Evolutionary conservation across 2,888 invertebrate genomes (phyloP).

Genomic region (Seladonia tumulorum): DNA sequence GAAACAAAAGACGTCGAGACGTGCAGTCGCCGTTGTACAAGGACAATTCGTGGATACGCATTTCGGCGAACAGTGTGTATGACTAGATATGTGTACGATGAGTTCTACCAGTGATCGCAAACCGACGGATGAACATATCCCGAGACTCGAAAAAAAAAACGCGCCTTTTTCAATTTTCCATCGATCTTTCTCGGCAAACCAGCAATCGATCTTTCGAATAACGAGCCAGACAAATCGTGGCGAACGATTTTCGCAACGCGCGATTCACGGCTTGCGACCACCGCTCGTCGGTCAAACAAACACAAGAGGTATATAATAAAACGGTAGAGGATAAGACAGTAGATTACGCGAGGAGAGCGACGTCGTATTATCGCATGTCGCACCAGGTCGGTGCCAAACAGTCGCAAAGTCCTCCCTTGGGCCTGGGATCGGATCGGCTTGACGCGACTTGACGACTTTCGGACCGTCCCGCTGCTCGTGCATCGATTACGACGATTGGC

Average conservation of each 20-base stretch:
- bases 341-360: constrained; percentile 74
- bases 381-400: constrained; percentile 75
- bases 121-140: constrained; percentile 7
- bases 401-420: constrained; percentile 76
- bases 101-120: constrained; percentile 50
- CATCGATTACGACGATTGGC: constrained; percentile 74
- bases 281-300: constrained; percentile 43
- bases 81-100: constrained; percentile 45
- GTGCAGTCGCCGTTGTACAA: neutral
- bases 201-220: too few relatives aligned
- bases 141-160: neutral
- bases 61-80: constrained; percentile 49
- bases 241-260: neutral
- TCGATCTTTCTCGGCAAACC: neutral
- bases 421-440: constrained; percentile 70
- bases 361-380: constrained; percentile 74
- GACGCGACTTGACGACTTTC: constrained; percentile 75
- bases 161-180: neutral
- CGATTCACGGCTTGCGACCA: constrained; percentile 37
- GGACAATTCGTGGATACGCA: constrained; percentile 67
- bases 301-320: constrained; percentile 50
- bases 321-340: constrained; percentile 74
- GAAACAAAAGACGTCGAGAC: neutral
- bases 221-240: neutral
- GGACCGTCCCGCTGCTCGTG: constrained; percentile 75